Evolutionary conservation across 2,888 invertebrate species (phyloP), one percentile per base, ranked within the genome.

Genomic region (Schrankia costaestrigalis): DNA sequence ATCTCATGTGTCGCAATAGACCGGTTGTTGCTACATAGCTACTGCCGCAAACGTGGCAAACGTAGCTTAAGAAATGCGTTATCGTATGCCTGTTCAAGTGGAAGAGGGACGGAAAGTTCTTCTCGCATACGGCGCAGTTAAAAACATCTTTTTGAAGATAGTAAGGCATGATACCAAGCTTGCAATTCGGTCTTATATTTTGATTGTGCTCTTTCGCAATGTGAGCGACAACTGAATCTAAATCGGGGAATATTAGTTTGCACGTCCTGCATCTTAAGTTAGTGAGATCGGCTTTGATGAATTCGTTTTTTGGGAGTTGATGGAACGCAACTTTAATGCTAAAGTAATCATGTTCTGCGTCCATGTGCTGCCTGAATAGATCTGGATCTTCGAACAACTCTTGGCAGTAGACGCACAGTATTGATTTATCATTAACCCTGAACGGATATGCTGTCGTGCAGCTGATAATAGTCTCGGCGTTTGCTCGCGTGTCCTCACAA

Each of bases 391-490:
- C 78, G 62, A 62, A 83, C 2, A 78, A 47, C 43, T 82, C 83
- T 42, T 78, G 77, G 63, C 84, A 86, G 71, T 78, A 84, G 34
- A 84, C 84, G 71, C 86, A 86, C 28, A 83, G 68, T 58, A 84
- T 76, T 10, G 77, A 76, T 41, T 79, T 85, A 65, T 81, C 79
- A 63, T 80, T 80, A 25, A 85, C 82, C 39, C 84, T 63, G 68
- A 86, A 86, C 21, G 85, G 85, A 52, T 77, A 81, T 17, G 83
- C 85, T 43, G 84, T 85, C n/a, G 83, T 76, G 67, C 63, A 70
- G 38, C 75, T 70, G 47, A 86, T 61, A 43, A 86, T 66, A 34
- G 60, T 66, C 59, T 77, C 78, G 46, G 84, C 84, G 71, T 86
- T 86, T 46, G 67, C 56, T 50, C 84, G 71, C 57, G 80, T 70